Base-by-base conservation (phyloP, 2,888 invertebrate species). In the Phania funesta region DNA sequence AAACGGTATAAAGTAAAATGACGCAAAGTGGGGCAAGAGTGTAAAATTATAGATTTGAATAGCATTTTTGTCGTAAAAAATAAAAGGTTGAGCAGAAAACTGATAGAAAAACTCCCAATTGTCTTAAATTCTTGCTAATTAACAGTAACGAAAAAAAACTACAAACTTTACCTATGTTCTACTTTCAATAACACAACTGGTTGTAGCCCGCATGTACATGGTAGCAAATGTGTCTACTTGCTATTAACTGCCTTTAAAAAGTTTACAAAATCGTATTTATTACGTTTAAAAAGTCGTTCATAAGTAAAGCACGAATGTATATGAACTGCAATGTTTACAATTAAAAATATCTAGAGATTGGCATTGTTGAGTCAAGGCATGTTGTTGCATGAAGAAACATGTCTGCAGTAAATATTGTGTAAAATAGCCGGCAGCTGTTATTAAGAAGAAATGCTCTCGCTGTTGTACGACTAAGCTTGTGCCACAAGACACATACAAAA, bases 211-310 rank as follows among this genome's bases (percentile, higher is more conserved):
- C 60, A 35, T 44, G 44, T 20, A 46, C 16, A 56, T 65, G n/a
- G 20, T 13, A 35, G 35, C 32, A 56, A 35, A 35, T 35, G n/a
- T 20, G 11, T 20, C 24, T 8, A 22, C 13, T 58, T 20, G 26
- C 38, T 38, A 29, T 9, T 24, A 35, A 24, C 3, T 56, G 46
- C 58, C 52, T 29, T 16, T 44, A 26, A 50, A 44, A 20, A 41
- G 50, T 60, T 67, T 75, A 38, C 65, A 56, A 75, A 75, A 56
- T 54, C 18, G 11, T 32, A 13, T 29, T 44, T 44, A 54, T 64
- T 64, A 32, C 52, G 20, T 29, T 16, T 11, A 35, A 20, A n/a
- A 3, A 24, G 50, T 41, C 22, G 29, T 32, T 16, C 2, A 26
- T 35, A 18, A 22, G 16, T 38, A 13, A 29, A 70, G 46, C n/a